Conservation (phyloP, 1,140 invertebrate genomes). For the Gryon sp. region DNA sequence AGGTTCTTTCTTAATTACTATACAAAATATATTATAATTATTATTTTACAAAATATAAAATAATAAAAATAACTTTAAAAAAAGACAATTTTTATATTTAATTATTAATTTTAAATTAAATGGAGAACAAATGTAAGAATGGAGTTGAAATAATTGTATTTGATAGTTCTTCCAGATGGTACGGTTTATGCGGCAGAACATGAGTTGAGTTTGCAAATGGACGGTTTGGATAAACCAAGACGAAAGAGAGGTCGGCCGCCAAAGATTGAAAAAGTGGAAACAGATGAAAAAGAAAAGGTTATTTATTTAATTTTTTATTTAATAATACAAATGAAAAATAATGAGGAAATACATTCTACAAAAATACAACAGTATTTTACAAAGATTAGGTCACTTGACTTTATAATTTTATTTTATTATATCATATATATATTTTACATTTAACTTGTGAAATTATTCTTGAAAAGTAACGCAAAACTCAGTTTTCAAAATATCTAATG, state of each 20-base stretch:
- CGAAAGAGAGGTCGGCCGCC: conserved; percentile 85
- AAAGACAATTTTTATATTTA: conserved; percentile 9
- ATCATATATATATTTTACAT: too few relatives aligned
- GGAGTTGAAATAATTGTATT: conserved; percentile 3
- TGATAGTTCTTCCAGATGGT: conserved; percentile 80
- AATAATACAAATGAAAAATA: too few relatives aligned
- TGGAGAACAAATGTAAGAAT: too few relatives aligned
- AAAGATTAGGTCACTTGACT: too few relatives aligned
- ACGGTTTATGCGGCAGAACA: conserved; percentile 81
- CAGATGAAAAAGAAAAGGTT: conserved; percentile 35
- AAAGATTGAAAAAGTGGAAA: conserved; percentile 74
- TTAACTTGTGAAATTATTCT: too few relatives aligned
- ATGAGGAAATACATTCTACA: too few relatives aligned
- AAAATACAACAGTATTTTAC: too few relatives aligned
- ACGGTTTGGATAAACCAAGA: conserved; percentile 83
- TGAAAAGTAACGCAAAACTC: too few relatives aligned
- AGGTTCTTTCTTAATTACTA: conserved; percentile 9
- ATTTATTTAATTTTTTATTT: too few relatives aligned
- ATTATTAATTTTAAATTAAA: neutral
- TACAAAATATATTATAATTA: neutral
- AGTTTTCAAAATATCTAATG: too few relatives aligned
- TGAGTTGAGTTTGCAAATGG: conserved; percentile 81
- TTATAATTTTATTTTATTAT: conserved; percentile 13
- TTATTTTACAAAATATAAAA: conserved; percentile 2
- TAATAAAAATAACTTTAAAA: conserved; percentile 49